Base-by-base conservation (phyloP, 1,140 invertebrate genomes). In the Venturia canescens region DNA sequence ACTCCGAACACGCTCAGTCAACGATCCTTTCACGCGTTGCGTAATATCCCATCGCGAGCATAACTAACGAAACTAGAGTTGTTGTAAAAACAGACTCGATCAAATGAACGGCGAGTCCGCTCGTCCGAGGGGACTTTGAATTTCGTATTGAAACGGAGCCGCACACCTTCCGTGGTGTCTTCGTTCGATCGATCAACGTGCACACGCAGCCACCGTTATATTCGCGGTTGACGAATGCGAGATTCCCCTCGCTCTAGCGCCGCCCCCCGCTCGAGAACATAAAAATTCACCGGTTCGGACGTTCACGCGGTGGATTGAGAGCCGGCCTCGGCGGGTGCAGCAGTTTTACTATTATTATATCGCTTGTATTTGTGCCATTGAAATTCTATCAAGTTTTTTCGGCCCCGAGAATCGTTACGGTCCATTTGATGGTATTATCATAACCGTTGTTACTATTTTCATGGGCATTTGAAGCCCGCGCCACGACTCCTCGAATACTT, bases 191-290 rank as follows among this genome's bases (percentile, higher is more conserved):
- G 69, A 71, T 71, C 69, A 34, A 71, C 34, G 69, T 71, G 31
- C 69, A 71, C 34, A 34, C 44, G 31, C 69, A 21, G 31, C 18
- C 15, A 71, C 69, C 69, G 69, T 71, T 71, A 71, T 71, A 71
- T 71, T 71, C 69, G 69, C 69, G 69, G 69, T 71, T 71, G 69
- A 71, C 44, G 34, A 71, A 38, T 31, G 31, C 69, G 66, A 69
- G 50, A 34, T 38, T 31, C 69, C 69, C 69, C 4, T 21, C 34
- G 18, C 27, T n/a, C 21, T n/a, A 16, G 18, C 34, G 69, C 50
- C 50, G 15, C 3, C 13, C 50, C 50, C 50, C 50, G n/a, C 50
- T 15, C 3, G 50, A 53, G n/a, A 53, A 53, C 1, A 53, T 53
- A 69, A 11, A 34, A 71, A 71, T 44, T 21, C 11, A 71, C 16